Conservation (phyloP, 2,113 vertebrate genomes). For the Cyprinodon tularosa region DNA sequence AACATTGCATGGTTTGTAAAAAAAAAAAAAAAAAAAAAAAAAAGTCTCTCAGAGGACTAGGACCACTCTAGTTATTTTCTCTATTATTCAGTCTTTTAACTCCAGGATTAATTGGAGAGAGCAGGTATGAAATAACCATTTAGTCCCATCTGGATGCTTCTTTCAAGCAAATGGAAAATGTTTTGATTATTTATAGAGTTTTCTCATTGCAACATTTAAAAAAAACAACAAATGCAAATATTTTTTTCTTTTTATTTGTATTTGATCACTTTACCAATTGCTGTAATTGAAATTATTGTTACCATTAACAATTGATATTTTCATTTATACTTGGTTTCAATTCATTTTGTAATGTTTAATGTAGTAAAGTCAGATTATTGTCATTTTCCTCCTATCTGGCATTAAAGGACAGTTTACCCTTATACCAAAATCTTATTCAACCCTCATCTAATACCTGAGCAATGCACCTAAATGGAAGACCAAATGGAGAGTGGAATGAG, state of each 20-base stretch:
- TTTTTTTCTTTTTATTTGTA: too few species aligned
- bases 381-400: too few species aligned
- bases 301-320: too few species aligned
- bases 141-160: slow-evolving; percentile 1
- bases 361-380: too few species aligned
- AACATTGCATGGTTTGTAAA: background rate
- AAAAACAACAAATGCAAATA: background rate
- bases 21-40: too few species aligned
- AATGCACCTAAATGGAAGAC: too few species aligned
- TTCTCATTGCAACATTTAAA: background rate
- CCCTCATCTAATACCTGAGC: too few species aligned
- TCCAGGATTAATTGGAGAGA: slow-evolving; percentile 12
- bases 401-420: too few species aligned
- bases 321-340: background rate
- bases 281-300: too few species aligned
- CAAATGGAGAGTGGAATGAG: too few species aligned
- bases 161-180: background rate
- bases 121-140: background rate
- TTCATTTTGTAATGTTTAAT: background rate
- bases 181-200: background rate
- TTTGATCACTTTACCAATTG: too few species aligned
- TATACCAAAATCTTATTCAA: too few species aligned
- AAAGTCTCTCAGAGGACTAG: slow-evolving; percentile 9
- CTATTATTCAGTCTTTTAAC: slow-evolving; percentile 23
- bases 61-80: slow-evolving; percentile 12